phyloP scores from a whole-genome alignment of 2,888 invertebrate species.

The Sericinus montela region DNA sequence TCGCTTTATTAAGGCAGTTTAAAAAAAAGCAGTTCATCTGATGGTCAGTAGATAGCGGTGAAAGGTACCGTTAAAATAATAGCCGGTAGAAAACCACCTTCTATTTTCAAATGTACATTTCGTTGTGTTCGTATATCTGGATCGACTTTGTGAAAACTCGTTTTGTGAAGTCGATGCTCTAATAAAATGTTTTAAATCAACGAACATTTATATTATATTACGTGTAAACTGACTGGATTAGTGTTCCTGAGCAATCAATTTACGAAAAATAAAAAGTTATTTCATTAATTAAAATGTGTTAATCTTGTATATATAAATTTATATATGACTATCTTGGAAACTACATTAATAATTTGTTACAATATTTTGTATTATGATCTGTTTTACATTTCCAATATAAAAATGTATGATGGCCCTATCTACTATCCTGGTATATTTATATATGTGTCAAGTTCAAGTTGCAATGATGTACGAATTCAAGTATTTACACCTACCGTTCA shows the following conservation, averaged over 20 bases:
- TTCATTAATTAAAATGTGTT: no score
- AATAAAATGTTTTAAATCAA: conserved; percentile 14
- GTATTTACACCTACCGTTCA: no score
- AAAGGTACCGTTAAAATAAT: conserved; percentile 75
- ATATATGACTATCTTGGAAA: no score
- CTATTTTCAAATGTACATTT: conserved; percentile 43
- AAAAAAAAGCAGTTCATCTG: conserved; percentile 65
- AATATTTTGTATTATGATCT: no score
- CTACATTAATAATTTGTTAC: no score
- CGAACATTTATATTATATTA: conserved; percentile 10
- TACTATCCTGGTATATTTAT: no score
- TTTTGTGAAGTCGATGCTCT: conserved; percentile 15
- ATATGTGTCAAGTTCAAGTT: no score
- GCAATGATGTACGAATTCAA: no score
- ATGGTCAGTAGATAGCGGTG: conserved; percentile 77
- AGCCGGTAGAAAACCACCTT: conserved; percentile 60
- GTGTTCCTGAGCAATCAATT: neutral
- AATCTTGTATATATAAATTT: no score
- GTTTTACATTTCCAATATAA: no score
- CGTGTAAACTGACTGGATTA: neutral
- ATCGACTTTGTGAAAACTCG: conserved; percentile 17
- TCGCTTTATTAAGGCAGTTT: conserved; percentile 72
- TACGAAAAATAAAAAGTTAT: neutral
- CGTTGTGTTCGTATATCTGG: conserved; percentile 20
- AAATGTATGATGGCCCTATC: no score